These are phyloP conservation scores for Acropternis orthonyx DNA, from an alignment of 2,797 vertebrate species.

Conservation along the genomic window DNA sequence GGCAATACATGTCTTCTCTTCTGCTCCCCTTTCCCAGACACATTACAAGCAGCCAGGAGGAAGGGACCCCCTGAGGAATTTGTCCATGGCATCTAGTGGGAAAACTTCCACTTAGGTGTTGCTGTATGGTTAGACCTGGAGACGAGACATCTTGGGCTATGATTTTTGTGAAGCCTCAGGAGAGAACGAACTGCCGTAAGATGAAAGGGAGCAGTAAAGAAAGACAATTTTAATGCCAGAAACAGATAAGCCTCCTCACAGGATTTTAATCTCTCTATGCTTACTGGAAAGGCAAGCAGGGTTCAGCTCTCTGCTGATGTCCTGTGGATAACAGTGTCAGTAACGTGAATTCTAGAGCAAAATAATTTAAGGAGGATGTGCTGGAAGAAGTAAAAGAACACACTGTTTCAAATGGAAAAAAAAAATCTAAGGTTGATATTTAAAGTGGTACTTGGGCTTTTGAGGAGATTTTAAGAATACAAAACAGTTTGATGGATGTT, in stretches of 20 bases:
- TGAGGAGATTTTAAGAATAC: not conserved
- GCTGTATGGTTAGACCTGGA: not conserved
- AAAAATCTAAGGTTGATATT: not conserved
- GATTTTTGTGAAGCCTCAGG: not conserved
- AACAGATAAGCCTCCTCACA: not conserved
- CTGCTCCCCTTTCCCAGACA: not conserved
- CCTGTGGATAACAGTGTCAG: not conserved
- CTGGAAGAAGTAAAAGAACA: not conserved
- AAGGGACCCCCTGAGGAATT: not conserved
- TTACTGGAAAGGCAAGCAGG: not conserved
- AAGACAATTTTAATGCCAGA: not conserved
- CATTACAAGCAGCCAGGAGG: not conserved
- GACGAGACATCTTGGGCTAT: not conserved
- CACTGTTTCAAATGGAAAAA: not conserved
- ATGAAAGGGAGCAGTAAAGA: not conserved
- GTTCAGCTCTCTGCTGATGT: not conserved
- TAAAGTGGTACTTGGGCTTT: not conserved
- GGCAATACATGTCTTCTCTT: not conserved
- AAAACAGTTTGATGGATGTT: not conserved
- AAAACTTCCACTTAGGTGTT: not conserved
- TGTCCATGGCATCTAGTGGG: not conserved
- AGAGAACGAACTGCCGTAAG: not conserved
- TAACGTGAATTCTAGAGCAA: not conserved
- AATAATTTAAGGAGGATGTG: not conserved
- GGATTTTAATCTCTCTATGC: not conserved